Base-by-base conservation (phyloP, 2,888 invertebrate genomes). In the Drosophila setosimentum region DNA sequence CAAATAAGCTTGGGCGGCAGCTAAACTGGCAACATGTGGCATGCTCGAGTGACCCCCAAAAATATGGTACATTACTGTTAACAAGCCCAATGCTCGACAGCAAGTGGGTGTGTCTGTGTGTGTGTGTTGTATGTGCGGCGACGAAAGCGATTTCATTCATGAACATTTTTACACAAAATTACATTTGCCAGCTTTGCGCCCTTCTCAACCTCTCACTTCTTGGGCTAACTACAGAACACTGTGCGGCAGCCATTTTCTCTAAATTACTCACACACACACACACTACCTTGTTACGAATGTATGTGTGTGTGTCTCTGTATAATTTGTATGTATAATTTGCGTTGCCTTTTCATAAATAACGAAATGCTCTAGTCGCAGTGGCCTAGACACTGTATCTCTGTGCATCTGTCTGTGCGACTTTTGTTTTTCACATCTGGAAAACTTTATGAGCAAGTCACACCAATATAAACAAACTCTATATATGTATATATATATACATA, bases 311-410 rank as follows among this genome's bases (percentile, higher is more conserved):
- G 33, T 30, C 6, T 30, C 7, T 30, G 30, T 30, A 7, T 54
- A 49, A 49, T 68, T 64, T 72, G 62, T 78, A 66, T 78, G 79
- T 82, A 80, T 85, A 85, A 85, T 85, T 87, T 84, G 73, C 68
- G 73, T 81, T 86, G 81, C 77, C 81, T 81, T 76, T 78, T 68
- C 85, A 84, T 87, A 80, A 87, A 84, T 85, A 83, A 87, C 80
- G 68, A 65, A 83, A 74, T 68, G 73, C 74, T 79, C 74, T 68
- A 73, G 24, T 24, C 21, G 45, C 21, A 16, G 45, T 72, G 53
- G 66, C 33, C 63, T 67, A 48, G 50, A 61, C 53, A 69, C 40
- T 55, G 37, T 55, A 40, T 71, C 71, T 71, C 73, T 73, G 69
- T 59, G 66, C 78, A 30, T 63, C 42, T 69, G 68, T 66, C 67